phyloP scores from a whole-genome alignment of 2,113 vertebrate genomes.

The Acrocephalus arundinaceus region DNA sequence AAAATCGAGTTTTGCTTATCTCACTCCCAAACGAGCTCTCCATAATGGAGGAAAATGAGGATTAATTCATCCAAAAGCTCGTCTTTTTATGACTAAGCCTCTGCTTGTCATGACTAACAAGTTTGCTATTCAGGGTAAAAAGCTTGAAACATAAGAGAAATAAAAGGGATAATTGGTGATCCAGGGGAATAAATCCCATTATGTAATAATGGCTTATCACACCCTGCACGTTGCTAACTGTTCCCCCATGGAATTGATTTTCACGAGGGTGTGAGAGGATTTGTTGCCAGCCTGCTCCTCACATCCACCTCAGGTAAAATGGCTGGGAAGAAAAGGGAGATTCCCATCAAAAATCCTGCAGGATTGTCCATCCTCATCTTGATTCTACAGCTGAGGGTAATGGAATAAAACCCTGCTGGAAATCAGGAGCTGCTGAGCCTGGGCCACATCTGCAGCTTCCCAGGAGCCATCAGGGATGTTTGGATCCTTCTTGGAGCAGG shows the following conservation, averaged over 20 bases:
- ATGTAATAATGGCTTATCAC: conserved; percentile 27
- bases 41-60: not conserved
- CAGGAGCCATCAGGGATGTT: fast-evolving
- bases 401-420: not conserved
- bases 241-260: not conserved
- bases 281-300: not conserved
- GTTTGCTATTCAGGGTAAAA: conserved; percentile 21
- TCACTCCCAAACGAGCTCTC: not conserved
- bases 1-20: not conserved
- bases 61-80: not conserved
- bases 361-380: not conserved
- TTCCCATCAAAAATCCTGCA: not conserved
- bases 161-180: conserved; percentile 32
- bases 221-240: not conserved
- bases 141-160: conserved; percentile 18
- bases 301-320: not conserved
- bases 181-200: conserved; percentile 21
- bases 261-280: not conserved
- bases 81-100: conserved; percentile 38
- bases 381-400: not conserved
- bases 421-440: not conserved
- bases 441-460: fast-evolving
- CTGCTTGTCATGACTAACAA: not conserved
- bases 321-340: not conserved
- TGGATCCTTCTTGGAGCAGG: not conserved